phyloP scores from a whole-genome alignment of 2,888 invertebrate genomes.

The Watsonalla cultraria region DNA sequence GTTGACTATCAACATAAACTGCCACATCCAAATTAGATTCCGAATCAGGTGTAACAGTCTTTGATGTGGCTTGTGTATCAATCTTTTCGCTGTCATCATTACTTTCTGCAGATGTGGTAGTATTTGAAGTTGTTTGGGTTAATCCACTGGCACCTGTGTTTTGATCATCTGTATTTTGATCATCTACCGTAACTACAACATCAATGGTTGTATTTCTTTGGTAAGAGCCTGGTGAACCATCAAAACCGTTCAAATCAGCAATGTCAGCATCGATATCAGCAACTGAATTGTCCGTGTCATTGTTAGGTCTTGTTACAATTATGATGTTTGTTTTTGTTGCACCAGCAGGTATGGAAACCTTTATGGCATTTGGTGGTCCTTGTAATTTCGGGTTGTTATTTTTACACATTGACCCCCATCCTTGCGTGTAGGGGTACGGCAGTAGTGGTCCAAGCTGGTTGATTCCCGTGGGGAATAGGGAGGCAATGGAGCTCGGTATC shows the following conservation, averaged over 20 bases:
- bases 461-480: slow-evolving; percentile 18
- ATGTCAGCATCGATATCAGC: neutral
- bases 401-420: neutral
- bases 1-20: neutral
- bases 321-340: slow-evolving; percentile 26
- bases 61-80: neutral
- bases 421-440: neutral
- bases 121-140: neutral
- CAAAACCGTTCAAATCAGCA: neutral
- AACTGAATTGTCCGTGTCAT: neutral
- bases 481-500: slow-evolving; percentile 21
- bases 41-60: neutral
- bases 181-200: neutral
- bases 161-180: neutral
- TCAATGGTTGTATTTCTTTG: neutral
- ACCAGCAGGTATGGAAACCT: slow-evolving; percentile 19
- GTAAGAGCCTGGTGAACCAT: neutral
- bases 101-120: neutral
- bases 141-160: neutral
- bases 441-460: slow-evolving; percentile 1
- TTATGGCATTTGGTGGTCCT: slow-evolving; percentile 9
- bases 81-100: neutral
- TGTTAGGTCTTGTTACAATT: slow-evolving; percentile 20
- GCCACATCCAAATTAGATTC: neutral
- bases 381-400: neutral